Evolutionary conservation across 2,113 vertebrate species (phyloP).

Genomic region (Gadus chalcogrammus): DNA sequence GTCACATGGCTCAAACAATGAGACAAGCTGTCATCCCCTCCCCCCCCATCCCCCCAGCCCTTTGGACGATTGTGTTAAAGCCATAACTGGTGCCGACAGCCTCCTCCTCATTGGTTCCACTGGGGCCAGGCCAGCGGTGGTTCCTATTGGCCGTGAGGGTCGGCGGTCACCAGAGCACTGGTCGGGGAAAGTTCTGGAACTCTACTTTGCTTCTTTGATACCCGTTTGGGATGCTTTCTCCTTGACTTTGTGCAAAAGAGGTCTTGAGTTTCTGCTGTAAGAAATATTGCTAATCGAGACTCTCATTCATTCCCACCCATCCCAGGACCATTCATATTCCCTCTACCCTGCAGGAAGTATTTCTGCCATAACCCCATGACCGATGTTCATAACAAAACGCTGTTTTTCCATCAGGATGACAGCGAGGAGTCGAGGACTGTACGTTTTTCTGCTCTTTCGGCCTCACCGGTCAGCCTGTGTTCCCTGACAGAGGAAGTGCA

Average conservation of each 20-base stretch:
- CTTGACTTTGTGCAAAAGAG: too few relatives aligned
- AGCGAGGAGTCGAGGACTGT: too few relatives aligned
- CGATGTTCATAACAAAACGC: conserved; percentile 4
- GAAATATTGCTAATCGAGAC: too few relatives aligned
- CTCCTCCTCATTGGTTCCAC: conserved; percentile 45
- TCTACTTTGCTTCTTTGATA: too few relatives aligned
- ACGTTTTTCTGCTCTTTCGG: not conserved
- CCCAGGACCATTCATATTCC: too few relatives aligned
- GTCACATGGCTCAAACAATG: conserved; percentile 68
- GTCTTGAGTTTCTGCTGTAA: too few relatives aligned
- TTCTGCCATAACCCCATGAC: not conserved
- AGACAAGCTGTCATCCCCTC: conserved; percentile 49
- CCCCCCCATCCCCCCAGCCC: conserved; percentile 31
- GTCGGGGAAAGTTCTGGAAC: too few relatives aligned
- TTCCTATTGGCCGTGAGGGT: conserved; percentile 47
- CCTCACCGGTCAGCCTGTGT: not conserved
- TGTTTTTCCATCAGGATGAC: not conserved
- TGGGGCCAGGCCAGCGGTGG: not conserved
- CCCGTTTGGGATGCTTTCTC: too few relatives aligned
- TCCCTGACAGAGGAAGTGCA: not conserved
- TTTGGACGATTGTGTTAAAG: conserved; percentile 29
- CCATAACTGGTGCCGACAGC: conserved; percentile 9
- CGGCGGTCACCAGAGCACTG: conserved; percentile 36
- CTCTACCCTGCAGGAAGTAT: too few relatives aligned
- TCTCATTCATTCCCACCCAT: too few relatives aligned